Conservation (phyloP, 2,888 invertebrate genomes). For the Kuschelorhynchus macadamiae region DNA sequence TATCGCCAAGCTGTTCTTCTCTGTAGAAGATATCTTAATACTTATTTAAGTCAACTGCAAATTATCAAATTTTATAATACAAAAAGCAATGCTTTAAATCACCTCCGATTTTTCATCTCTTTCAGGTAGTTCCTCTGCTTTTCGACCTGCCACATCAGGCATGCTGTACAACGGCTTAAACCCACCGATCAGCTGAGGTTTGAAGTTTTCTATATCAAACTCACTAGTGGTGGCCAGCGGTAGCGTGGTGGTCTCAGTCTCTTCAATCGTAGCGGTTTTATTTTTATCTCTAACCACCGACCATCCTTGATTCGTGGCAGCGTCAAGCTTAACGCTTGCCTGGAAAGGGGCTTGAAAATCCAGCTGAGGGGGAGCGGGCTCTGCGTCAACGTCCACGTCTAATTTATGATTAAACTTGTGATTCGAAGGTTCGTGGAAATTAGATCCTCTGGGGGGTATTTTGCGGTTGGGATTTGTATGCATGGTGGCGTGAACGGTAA, state of each 20-base stretch:
- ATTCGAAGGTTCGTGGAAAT: constrained; percentile 30
- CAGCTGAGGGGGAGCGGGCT: constrained; percentile 60
- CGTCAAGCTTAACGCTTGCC: constrained; percentile 76
- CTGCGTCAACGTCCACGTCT: constrained; percentile 49
- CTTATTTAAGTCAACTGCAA: too few species aligned
- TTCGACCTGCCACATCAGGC: constrained; percentile 57
- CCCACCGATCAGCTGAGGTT: constrained; percentile 78
- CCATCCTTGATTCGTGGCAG: constrained; percentile 74
- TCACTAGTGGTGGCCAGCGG: constrained; percentile 67
- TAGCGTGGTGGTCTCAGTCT: constrained; percentile 62
- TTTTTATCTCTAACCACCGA: constrained; percentile 70
- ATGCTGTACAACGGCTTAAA: constrained; percentile 77
- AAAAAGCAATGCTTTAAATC: too few species aligned
- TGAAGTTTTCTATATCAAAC: constrained; percentile 78
- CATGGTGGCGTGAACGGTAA: constrained; percentile 62
- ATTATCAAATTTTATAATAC: too few species aligned
- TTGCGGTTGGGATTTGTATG: constrained; percentile 62
- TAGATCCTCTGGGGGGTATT: constrained; percentile 32
- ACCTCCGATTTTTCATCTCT: constrained; percentile 51
- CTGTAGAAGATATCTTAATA: too few species aligned
- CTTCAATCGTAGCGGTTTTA: constrained; percentile 56
- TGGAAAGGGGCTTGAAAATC: constrained; percentile 80
- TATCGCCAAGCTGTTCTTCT: too few species aligned
- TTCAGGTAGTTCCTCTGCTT: constrained; percentile 47
- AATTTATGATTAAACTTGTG: constrained; percentile 52